These are phyloP conservation scores for Tragopan temminckii DNA, from an alignment of 2,797 vertebrate genomes.

Conservation along the genomic window DNA sequence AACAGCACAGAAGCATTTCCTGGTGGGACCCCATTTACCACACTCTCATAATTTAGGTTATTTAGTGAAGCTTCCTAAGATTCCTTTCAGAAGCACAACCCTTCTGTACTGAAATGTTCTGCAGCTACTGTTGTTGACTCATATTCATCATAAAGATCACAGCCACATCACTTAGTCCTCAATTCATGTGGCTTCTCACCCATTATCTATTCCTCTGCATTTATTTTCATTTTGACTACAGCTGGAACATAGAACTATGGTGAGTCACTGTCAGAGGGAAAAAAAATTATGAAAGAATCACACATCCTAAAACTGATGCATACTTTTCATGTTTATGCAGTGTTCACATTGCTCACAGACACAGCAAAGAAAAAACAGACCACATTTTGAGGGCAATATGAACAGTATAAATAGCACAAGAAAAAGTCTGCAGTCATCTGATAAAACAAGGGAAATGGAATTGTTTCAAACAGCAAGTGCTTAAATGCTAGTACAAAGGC, in stretches of 20 bases:
- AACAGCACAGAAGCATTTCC: not conserved
- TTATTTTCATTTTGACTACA: not conserved
- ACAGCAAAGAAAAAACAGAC: not conserved
- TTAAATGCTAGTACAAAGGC: not conserved
- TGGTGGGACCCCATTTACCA: not conserved
- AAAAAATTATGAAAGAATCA: not conserved
- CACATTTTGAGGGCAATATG: not conserved
- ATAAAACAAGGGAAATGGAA: not conserved
- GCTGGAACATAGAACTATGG: not conserved
- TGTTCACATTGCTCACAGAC: not conserved
- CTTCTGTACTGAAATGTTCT: not conserved
- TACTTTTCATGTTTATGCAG: not conserved
- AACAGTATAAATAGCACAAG: not conserved
- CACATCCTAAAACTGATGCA: not conserved
- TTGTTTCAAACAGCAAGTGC: not conserved
- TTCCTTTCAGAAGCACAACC: not conserved
- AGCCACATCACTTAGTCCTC: not conserved
- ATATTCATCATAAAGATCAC: not conserved
- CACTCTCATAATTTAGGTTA: not conserved
- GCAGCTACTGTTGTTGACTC: not conserved
- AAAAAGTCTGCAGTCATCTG: not conserved
- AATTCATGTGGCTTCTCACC: not conserved
- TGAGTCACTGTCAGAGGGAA: not conserved
- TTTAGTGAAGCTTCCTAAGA: not conserved
- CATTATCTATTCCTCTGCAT: not conserved